Evolutionary conservation across 2,888 invertebrate species (phyloP), one percentile per base, ranked within the genome.

Genomic region (Plebejus melissa): DNA sequence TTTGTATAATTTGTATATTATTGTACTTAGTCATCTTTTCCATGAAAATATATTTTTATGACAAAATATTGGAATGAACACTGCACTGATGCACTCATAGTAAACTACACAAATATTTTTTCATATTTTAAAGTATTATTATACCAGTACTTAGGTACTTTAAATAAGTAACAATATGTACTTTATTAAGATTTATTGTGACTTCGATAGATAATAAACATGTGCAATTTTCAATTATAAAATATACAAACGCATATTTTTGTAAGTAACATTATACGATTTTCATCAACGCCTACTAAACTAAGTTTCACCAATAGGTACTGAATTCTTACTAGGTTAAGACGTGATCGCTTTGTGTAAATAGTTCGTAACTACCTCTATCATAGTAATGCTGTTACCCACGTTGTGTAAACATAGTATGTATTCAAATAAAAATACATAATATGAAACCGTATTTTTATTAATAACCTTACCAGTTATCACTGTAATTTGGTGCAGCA

Each of bases 281-380:
- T 13, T 65, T 32, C 1, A 65, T 16, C 65, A 65, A 1, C 32
- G 65, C 65, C 65, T 36, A 65, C 13, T 65, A 13, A 32, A 1
- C 1, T 28, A 28, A 28, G 32, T 65, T 60, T 60, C 4, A 11
- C 11, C 65, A 16, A 65, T 36, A n/a, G n/a, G n/a, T n/a, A 32
- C 13, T 65, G 13, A 32, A 32, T 16, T 16, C 65, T 65, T 36
- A 16, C 32, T 65, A 36, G 28, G 32, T 36, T 65, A 36, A 65
- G 60, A 22, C 22, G 22, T 36, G 32, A 65, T 65, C 13, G 28
- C 32, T 32, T 65, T 65, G 65, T 65, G 65, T 65, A 65, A 65
- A 65, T 65, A 65, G 65, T 65, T 65, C 32, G 65, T 65, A 36
- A 65, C 65, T 65, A 65, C 65, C 65, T 65, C 65, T 65, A 65